Conservation (phyloP, 2,888 invertebrate genomes). For the Adela reaumurella region DNA sequence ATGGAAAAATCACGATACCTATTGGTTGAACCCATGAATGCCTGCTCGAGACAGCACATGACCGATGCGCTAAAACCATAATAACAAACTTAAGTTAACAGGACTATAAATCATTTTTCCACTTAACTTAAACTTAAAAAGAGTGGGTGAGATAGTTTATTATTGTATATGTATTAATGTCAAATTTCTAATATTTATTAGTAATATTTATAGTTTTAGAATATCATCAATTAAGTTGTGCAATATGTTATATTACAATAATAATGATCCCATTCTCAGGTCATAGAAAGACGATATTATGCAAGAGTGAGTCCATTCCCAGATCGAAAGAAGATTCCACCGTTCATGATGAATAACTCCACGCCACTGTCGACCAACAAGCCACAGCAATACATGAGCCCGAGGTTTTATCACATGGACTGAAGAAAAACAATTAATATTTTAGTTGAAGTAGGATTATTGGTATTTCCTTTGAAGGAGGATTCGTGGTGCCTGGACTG, state of each 20-base stretch:
- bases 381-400: conserved; percentile 45
- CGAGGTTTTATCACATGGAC: conserved; percentile 58
- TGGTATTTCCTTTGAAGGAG: too few relatives aligned
- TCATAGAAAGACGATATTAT: conserved; percentile 53
- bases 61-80: not conserved
- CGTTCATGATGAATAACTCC: conserved; percentile 34
- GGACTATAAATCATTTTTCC: not conserved
- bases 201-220: too few relatives aligned
- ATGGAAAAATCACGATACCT: too few relatives aligned
- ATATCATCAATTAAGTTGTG: too few relatives aligned
- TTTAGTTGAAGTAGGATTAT: too few relatives aligned
- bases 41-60: too few relatives aligned
- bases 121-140: too few relatives aligned
- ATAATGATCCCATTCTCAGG: conserved; percentile 22
- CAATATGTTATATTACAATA: not conserved
- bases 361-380: conserved; percentile 36
- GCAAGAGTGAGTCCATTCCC: conserved; percentile 46
- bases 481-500: too few relatives aligned
- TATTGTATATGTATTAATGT: too few relatives aligned
- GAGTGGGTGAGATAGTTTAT: too few relatives aligned
- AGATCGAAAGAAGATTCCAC: conserved; percentile 41
- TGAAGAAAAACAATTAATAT: conserved; percentile 15
- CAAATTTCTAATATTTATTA: too few relatives aligned
- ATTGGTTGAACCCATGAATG: too few relatives aligned
- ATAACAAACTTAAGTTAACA: not conserved